Evolutionary conservation across 2,113 vertebrate genomes (phyloP).

Genomic region (Ammodytes marinus): DNA sequence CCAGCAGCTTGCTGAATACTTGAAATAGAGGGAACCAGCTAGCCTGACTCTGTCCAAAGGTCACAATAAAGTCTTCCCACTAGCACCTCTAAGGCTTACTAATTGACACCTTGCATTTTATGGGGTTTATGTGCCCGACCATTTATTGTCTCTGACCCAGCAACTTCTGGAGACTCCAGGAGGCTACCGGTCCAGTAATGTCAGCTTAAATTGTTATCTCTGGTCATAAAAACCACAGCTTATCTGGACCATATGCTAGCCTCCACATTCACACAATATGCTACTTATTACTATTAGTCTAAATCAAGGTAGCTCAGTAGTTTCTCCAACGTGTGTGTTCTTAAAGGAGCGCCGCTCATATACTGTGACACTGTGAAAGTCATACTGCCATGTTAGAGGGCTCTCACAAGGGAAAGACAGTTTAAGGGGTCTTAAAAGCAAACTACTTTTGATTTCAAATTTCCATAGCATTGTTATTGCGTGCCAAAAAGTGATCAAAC

Average conservation of each 20-base stretch:
- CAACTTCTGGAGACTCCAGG: not conserved
- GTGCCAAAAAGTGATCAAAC: not conserved
- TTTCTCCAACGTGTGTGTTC: conserved; percentile 26
- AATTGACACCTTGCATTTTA: not conserved
- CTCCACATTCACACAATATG: not conserved
- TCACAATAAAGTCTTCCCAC: not conserved
- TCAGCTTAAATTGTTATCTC: not conserved
- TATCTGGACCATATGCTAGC: not conserved
- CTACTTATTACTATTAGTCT: conserved; percentile 8
- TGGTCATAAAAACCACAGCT: not conserved
- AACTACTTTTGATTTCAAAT: not conserved
- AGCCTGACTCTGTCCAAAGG: not conserved
- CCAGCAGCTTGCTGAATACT: not conserved
- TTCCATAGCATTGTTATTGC: not conserved
- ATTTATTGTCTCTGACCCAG: not conserved
- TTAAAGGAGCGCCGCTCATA: conserved; percentile 43
- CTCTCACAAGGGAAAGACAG: not conserved
- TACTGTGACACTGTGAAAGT: conserved; percentile 49
- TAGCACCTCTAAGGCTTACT: not conserved
- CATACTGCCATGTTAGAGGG: conserved; percentile 1
- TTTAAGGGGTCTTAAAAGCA: not conserved
- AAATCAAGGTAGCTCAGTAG: not conserved
- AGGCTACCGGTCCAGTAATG: not conserved
- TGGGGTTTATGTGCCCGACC: not conserved
- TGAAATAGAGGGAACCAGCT: not conserved